Evolutionary conservation across 1,140 invertebrate genomes (phyloP), one percentile per base, ranked within the genome.

Genomic region (Drosophila pseudoobscura): DNA sequence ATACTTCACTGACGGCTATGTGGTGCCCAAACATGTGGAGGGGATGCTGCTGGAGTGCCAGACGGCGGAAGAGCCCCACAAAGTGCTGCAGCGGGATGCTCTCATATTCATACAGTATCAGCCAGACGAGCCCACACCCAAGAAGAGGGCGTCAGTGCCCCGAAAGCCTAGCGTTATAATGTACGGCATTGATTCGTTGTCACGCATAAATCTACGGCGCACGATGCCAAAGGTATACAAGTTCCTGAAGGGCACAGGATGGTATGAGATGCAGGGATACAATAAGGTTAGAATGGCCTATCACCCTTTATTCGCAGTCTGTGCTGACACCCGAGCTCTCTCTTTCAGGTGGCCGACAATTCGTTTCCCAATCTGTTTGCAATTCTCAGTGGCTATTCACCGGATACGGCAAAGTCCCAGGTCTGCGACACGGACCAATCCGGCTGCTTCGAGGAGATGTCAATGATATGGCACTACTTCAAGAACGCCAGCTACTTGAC

Each of bases 341-440:
- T 5, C 35, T 66, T 92, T 77, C 55, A 93, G 93, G 89, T 93
- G 61, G 96, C 93, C 0, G 96, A 96, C 68, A 96, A 97, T 63
- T 96, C 96, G 0, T 96, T 95, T 82, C 95, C 96, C 1, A 97
- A 97, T 91, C 79, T 97, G 15, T 94, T 97, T 92, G 95, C 96
- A 0, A 91, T 96, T 3, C 91, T 97, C 6, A 95, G 94, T 4
- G 96, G 96, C 1, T 92, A 93, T 52, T 94, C 85, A 85, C 78
- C 90, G 43, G 70, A 79, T 8, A 91, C 92, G 72, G 91, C 93
- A 13, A 91, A 92, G 63, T 56, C 88, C 20, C 31, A 73, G 0
- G 83, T 92, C 62, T 95, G 94, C 71, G 91, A 92, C 54, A 93
- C 94, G 93, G 11, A 92, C 79, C 58, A 87, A 68, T 6, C 58